Base-by-base conservation (phyloP, 2,888 invertebrate genomes). In the Pyralis farinalis region DNA sequence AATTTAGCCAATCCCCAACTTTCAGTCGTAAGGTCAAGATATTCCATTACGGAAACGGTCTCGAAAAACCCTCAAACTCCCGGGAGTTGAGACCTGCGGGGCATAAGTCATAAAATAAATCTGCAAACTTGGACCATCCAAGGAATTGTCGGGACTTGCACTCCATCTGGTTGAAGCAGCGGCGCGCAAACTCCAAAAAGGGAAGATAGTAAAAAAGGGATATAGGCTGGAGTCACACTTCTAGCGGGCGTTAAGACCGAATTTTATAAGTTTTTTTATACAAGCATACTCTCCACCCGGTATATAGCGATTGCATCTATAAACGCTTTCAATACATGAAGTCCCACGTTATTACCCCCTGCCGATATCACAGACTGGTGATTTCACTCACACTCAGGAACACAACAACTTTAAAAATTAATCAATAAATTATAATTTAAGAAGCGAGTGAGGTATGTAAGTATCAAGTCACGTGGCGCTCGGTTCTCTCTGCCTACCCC, bases 51-150 rank as follows among this genome's bases (percentile, higher is more conserved):
- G 5, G n/a, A 3, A 30, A 11, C 29, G 6, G 2, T 27, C 9
- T 1, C 11, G 6, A 30, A 30, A 30, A 30, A 1, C 10, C n/a
- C 29, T 11, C 9, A 5, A 20, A 34, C 22, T 21, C 16, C n/a
- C 12, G 8, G n/a, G 20, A 33, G 33, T 33, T 33, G n/a, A 16
- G 9, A 30, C 9, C 11, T 11, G 9, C 16, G 16, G 10, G 9
- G 29, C 9, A 10, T 12, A 25, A 25, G 27, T 39, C 33, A 10
- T 34, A 27, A 33, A 33, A 39, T 39, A 39, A 33, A 39, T 39
- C 32, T 33, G 16, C 27, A 33, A 28, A 39, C 32, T 27, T 27
- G 28, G 27, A 11, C 33, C 22, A 34, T 33, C 27, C 20, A 7
- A 35, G 34, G 11, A 35, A 35, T 32, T 12, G 31, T 10, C 7